These are phyloP conservation scores for Crotalus tigris DNA, from an alignment of 2,113 vertebrate genomes.

Conservation along the genomic window DNA sequence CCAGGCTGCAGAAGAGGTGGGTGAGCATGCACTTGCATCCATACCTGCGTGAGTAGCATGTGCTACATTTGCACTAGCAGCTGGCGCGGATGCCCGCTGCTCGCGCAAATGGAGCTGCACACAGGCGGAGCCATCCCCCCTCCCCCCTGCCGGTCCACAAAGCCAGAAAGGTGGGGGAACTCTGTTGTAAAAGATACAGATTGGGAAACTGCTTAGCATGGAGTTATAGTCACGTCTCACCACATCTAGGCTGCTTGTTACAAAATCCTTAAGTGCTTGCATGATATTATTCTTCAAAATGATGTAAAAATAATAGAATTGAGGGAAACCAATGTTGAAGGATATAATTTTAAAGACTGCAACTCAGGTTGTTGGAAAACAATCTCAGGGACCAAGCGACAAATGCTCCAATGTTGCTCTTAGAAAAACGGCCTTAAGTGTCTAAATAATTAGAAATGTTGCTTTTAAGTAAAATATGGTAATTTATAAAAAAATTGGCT, in stretches of 20 bases:
- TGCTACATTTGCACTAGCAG: background rate
- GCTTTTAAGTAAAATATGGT: background rate
- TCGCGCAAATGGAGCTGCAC: background rate
- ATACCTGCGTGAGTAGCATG: background rate
- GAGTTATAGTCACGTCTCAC: background rate
- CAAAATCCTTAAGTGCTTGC: background rate
- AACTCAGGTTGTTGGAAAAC: background rate
- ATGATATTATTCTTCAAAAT: background rate
- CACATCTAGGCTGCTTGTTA: background rate
- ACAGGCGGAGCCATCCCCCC: background rate
- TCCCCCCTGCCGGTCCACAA: background rate
- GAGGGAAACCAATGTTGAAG: background rate
- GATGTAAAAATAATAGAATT: background rate
- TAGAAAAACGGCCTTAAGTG: background rate
- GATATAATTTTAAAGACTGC: background rate
- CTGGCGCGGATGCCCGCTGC: accelerated
- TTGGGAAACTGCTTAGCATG: background rate
- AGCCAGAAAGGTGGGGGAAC: background rate
- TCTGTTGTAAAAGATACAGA: background rate
- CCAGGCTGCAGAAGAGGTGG: background rate
- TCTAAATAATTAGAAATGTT: background rate
- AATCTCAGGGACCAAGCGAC: background rate
- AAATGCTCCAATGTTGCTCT: background rate
- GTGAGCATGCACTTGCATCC: background rate
- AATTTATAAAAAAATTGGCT: background rate